Percentiles rank a stretch among this genome's conserved stretches.
Conservation (phyloP, 2,113 vertebrate genomes). For the Phaetusa simplex region DNA sequence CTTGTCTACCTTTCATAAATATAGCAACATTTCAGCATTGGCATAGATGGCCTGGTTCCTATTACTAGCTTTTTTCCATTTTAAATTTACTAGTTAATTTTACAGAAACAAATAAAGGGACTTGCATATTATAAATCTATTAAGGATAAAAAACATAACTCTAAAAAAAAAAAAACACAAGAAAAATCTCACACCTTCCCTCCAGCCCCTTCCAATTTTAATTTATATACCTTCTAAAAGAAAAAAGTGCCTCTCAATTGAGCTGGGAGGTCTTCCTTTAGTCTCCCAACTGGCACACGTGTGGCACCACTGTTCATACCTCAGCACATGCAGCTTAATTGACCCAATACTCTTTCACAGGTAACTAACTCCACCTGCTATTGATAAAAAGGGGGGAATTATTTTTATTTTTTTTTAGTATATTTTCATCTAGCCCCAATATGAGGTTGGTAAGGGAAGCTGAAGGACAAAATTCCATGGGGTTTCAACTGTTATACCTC, state of each 20-base stretch:
- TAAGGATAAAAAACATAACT: slow-evolving; percentile 14
- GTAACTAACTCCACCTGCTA: background rate
- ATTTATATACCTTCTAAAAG: slow-evolving; percentile 44
- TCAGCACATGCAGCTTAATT: fast-evolving
- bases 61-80: slow-evolving; percentile 58
- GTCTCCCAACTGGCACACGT: background rate
- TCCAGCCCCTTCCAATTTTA: slow-evolving; percentile 37
- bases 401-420: fast-evolving
- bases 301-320: background rate
- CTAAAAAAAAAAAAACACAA: background rate
- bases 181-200: slow-evolving; percentile 48
- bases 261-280: slow-evolving; percentile 11
- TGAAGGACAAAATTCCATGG: background rate
- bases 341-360: background rate
- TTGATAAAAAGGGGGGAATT: fast-evolving
- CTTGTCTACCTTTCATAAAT: background rate
- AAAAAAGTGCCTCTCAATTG: background rate
- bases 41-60: slow-evolving; percentile 29
- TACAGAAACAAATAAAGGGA: slow-evolving; percentile 58
- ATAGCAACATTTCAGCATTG: background rate
- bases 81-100: slow-evolving; percentile 66
- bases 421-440: background rate
- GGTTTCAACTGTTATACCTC: background rate
- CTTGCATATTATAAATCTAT: slow-evolving; percentile 55
- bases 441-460: background rate